These are phyloP conservation scores for Mesaphorura yosii DNA, from an alignment of 1,140 invertebrate genomes.

Conservation along the genomic window DNA sequence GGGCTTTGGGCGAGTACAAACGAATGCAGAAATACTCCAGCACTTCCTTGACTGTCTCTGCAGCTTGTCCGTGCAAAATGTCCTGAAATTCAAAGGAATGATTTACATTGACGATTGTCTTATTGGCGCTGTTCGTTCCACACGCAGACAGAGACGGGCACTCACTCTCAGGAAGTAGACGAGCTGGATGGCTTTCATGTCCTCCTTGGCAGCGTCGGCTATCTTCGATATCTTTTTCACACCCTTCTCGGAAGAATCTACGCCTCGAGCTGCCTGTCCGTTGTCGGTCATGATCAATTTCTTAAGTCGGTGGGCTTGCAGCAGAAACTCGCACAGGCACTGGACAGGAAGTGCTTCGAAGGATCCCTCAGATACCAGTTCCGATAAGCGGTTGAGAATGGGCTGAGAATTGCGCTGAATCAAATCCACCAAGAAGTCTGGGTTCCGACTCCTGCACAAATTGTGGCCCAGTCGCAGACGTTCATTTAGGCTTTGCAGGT, in stretches of 20 bases:
- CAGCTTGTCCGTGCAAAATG: constrained; percentile 10
- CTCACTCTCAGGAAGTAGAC: constrained; percentile 17
- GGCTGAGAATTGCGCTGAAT: constrained; percentile 79
- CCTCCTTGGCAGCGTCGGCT: constrained; percentile 14
- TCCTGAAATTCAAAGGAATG: constrained; percentile 15
- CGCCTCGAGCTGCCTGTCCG: neutral
- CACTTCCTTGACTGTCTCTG: constrained; percentile 54
- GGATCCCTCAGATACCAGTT: constrained; percentile 51
- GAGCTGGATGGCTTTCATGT: constrained; percentile 21
- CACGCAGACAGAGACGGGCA: neutral
- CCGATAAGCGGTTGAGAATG: constrained; percentile 86
- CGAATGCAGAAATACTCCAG: constrained; percentile 83
- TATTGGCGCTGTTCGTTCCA: neutral
- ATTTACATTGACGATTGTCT: too few relatives aligned
- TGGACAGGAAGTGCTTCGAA: constrained; percentile 63
- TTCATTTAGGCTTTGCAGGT: constrained; percentile 65
- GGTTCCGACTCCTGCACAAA: constrained; percentile 74
- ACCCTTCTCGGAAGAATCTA: constrained; percentile 11
- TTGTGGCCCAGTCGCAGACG: constrained; percentile 74
- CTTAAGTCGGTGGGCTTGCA: constrained; percentile 40
- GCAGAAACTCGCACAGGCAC: constrained; percentile 88
- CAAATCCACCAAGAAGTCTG: constrained; percentile 84
- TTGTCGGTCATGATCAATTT: constrained; percentile 3
- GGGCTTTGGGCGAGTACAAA: constrained; percentile 65
- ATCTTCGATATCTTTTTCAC: constrained; percentile 16